phyloP scores from a whole-genome alignment of 2,888 invertebrate genomes.

The Synergus laeviventris region DNA sequence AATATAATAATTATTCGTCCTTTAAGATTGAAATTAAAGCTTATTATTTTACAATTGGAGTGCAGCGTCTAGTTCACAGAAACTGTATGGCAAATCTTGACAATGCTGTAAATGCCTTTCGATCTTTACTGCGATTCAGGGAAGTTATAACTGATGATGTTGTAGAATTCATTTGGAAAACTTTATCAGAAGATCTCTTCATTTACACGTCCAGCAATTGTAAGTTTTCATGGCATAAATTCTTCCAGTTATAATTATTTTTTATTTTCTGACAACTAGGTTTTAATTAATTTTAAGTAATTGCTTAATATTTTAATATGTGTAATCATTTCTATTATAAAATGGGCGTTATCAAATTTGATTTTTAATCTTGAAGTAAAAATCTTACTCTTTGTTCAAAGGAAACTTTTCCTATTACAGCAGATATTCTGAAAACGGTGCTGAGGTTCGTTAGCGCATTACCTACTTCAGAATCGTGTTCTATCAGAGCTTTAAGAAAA shows the following conservation, averaged over 20 bases:
- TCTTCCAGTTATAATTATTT: background rate
- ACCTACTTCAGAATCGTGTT: background rate
- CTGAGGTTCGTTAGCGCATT: background rate
- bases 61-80: background rate
- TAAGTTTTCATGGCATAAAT: background rate
- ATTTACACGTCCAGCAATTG: background rate
- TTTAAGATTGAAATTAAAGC: background rate
- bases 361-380: background rate
- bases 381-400: background rate
- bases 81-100: background rate
- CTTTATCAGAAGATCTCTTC: background rate
- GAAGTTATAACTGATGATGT: background rate
- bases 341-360: background rate
- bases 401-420: background rate
- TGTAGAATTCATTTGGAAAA: slow-evolving; percentile 12
- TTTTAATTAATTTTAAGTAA: background rate
- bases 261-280: background rate
- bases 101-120: background rate
- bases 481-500: background rate
- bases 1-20: background rate
- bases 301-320: background rate
- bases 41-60: background rate
- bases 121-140: background rate
- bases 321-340: too few species aligned
- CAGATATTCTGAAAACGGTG: slow-evolving; percentile 10